phyloP scores from a whole-genome alignment of 2,113 vertebrate species.

The Hippotragus niger region DNA sequence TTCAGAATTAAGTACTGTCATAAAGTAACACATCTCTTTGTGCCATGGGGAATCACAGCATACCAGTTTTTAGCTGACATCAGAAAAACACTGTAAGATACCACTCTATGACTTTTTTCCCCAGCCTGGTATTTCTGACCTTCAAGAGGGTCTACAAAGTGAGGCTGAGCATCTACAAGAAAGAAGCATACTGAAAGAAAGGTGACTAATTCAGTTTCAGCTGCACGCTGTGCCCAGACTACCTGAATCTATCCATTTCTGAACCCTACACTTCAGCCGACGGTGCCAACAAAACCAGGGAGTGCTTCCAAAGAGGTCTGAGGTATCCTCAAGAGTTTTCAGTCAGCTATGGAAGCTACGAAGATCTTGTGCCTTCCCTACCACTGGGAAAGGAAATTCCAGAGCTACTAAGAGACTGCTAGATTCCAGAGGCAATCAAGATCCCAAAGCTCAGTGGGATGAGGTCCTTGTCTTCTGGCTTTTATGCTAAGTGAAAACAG shows the following conservation, averaged over 20 bases:
- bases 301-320: neutral
- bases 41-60: neutral
- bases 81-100: neutral
- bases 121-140: neutral
- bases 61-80: neutral
- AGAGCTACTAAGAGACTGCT: neutral
- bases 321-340: neutral
- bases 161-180: neutral
- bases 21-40: neutral
- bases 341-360: neutral
- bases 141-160: neutral
- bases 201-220: neutral
- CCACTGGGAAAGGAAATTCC: neutral
- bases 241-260: neutral
- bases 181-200: neutral
- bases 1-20: slow-evolving; percentile 25
- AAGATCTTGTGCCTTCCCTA: neutral
- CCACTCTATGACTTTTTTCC: neutral
- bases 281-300: neutral
- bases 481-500: neutral
- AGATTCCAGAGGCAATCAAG: neutral
- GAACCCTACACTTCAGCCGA: neutral
- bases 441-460: neutral
- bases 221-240: neutral
- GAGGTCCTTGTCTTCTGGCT: neutral